Percentiles rank a stretch among this genome's conserved stretches.
Conservation (phyloP, 2,888 invertebrate genomes). For the Phlogophora meticulosa region DNA sequence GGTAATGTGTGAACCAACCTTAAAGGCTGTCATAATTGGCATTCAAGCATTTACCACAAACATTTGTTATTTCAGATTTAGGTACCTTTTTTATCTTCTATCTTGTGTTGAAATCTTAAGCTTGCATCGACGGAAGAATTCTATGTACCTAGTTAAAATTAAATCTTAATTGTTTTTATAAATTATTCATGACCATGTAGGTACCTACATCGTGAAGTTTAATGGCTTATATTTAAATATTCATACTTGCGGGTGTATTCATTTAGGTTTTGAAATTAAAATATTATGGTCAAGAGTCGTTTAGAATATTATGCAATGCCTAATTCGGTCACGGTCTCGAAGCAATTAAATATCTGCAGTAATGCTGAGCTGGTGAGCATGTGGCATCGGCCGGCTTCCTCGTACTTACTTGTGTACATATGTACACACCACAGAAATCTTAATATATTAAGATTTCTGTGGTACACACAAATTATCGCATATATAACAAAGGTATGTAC, state of each 20-base stretch:
- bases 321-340: constrained; percentile 56
- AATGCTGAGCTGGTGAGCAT: constrained; percentile 23
- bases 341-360: constrained; percentile 34
- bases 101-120: constrained; percentile 1
- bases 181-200: constrained; percentile 23
- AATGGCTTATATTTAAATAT: constrained; percentile 26
- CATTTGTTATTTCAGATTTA: constrained; percentile 7
- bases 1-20: constrained; percentile 53
- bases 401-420: neutral
- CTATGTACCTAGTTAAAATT: neutral
- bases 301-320: constrained; percentile 49
- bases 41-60: constrained; percentile 1
- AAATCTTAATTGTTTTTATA: neutral
- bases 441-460: no score
- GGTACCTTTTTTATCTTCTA: neutral
- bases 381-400: neutral
- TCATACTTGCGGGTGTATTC: neutral
- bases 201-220: neutral
- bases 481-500: no score
- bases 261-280: constrained; percentile 27
- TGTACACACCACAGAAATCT: no score
- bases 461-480: no score
- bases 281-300: constrained; percentile 26
- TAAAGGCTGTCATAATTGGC: constrained; percentile 15
- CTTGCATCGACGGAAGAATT: constrained; percentile 15